These are phyloP conservation scores for Aelia acuminata DNA, from an alignment of 2,888 invertebrate genomes.

Conservation along the genomic window DNA sequence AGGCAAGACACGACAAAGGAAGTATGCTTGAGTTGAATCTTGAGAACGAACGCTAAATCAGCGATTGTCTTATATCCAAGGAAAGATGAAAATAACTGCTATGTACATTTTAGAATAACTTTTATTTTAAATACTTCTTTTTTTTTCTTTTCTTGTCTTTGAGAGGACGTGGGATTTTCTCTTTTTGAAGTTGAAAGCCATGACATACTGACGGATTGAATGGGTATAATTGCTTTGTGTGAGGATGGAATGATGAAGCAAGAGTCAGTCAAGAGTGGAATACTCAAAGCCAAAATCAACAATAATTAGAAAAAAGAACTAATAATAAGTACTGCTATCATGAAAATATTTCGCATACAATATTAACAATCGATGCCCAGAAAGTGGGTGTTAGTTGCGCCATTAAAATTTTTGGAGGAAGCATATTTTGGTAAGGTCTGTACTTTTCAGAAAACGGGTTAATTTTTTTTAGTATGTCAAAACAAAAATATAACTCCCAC, in stretches of 20 bases:
- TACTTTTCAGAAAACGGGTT: too few relatives aligned
- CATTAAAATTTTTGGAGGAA: too few relatives aligned
- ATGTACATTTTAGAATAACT: slow-evolving; percentile 8
- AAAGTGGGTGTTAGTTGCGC: too few relatives aligned
- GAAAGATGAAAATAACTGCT: not conserved
- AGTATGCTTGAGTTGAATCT: slow-evolving; percentile 12
- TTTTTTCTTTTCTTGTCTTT: not conserved
- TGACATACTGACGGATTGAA: not conserved
- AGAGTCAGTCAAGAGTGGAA: not conserved
- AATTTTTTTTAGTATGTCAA: too few relatives aligned
- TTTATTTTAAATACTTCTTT: not conserved
- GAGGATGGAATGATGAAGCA: not conserved
- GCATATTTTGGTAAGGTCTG: too few relatives aligned
- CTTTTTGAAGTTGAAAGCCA: not conserved
- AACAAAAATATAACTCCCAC: too few relatives aligned
- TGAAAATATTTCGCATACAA: too few relatives aligned
- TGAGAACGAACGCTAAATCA: slow-evolving; percentile 17
- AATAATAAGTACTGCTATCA: too few relatives aligned
- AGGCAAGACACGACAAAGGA: not conserved
- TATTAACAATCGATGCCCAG: too few relatives aligned
- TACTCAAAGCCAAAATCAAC: not conserved
- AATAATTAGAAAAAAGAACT: too few relatives aligned
- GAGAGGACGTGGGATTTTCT: slow-evolving; percentile 6
- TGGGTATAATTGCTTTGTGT: not conserved
- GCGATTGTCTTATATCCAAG: slow-evolving; percentile 19